Evolutionary conservation across 2,888 invertebrate species (phyloP).

Genomic region (Coelogynopora nodosa): DNA sequence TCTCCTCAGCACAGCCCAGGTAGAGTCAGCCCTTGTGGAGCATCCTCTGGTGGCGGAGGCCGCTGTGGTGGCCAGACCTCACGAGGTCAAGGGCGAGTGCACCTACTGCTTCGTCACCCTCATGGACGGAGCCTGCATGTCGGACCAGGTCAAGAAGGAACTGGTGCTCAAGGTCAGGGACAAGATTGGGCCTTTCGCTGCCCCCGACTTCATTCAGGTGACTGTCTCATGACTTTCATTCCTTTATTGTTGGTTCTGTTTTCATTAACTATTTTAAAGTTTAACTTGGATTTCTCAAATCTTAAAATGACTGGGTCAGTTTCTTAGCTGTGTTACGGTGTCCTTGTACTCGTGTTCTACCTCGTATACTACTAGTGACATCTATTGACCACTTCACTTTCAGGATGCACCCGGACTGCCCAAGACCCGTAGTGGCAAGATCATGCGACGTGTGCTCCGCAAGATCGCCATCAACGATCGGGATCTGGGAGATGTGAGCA

Average conservation of each 20-base stretch:
- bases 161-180: slow-evolving; percentile 67
- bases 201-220: slow-evolving; percentile 80
- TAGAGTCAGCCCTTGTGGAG: slow-evolving; percentile 65
- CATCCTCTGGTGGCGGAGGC: slow-evolving; percentile 76
- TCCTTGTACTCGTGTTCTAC: too few relatives aligned
- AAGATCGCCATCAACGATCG: slow-evolving; percentile 84
- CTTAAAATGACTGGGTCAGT: too few relatives aligned
- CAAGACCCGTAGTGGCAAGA: slow-evolving; percentile 94
- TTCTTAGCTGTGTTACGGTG: too few relatives aligned
- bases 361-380: too few relatives aligned
- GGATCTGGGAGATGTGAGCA: slow-evolving; percentile 86
- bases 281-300: too few relatives aligned
- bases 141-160: slow-evolving; percentile 35
- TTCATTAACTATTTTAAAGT: too few relatives aligned
- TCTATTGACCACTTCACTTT: too few relatives aligned
- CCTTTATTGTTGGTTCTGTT: too few relatives aligned
- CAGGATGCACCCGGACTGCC: slow-evolving; percentile 90
- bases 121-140: slow-evolving; percentile 25
- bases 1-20: slow-evolving; percentile 90
- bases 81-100: slow-evolving; percentile 90
- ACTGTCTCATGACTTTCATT: too few relatives aligned
- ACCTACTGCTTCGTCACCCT: slow-evolving; percentile 93
- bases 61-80: slow-evolving; percentile 89
- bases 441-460: slow-evolving; percentile 88
- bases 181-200: slow-evolving; percentile 85